Evolutionary conservation across 2,797 vertebrate species (phyloP).

Genomic region (Gambusia yucatana): DNA sequence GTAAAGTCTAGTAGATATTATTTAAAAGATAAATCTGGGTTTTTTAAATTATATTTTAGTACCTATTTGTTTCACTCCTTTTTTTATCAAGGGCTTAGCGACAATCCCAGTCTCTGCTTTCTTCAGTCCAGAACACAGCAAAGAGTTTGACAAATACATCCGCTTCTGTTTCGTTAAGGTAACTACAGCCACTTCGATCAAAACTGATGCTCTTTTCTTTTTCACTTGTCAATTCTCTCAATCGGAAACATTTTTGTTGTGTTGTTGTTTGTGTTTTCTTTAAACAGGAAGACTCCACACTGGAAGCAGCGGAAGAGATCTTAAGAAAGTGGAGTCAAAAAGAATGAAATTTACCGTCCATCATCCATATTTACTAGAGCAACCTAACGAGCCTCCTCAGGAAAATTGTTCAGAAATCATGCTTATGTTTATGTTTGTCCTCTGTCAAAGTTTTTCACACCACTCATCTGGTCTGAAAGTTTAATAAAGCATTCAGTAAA

Average conservation of each 20-base stretch:
- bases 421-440: neutral
- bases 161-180: slow-evolving; percentile 98
- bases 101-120: slow-evolving; percentile 91
- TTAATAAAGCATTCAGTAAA: slow-evolving; percentile 16
- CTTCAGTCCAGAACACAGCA: slow-evolving; percentile 84
- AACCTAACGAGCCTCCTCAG: neutral
- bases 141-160: slow-evolving; percentile 87
- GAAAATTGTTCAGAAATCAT: slow-evolving; percentile 2
- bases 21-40: neutral
- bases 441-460: neutral
- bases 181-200: neutral
- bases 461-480: neutral
- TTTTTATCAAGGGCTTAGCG: slow-evolving; percentile 83
- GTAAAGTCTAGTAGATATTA: slow-evolving; percentile 61
- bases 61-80: neutral
- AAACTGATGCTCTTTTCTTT: neutral
- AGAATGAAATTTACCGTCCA: slow-evolving; percentile 46
- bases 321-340: slow-evolving; percentile 83
- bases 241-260: neutral
- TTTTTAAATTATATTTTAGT: too few species aligned
- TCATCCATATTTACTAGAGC: neutral
- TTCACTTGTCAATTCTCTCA: neutral
- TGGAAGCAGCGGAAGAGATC: slow-evolving; percentile 87
- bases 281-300: slow-evolving; percentile 88
- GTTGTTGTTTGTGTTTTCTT: neutral